Base-by-base conservation (phyloP, 2,888 invertebrate species). In the Ommatoiulus sabulosus region DNA sequence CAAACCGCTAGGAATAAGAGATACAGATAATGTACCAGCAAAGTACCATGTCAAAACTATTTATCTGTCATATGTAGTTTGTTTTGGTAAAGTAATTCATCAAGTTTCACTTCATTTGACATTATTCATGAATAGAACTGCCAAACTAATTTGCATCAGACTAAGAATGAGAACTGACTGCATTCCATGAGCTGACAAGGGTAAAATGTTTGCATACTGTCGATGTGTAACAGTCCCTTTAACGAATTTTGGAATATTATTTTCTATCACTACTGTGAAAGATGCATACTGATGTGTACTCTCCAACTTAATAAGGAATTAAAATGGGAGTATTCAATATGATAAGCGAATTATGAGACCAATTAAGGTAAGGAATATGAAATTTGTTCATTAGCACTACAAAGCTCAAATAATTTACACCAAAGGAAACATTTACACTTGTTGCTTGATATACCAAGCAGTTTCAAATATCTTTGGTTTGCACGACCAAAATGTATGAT, bases 381-480 rank as follows among this genome's bases (percentile, higher is more conserved):
- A 5, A 24, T 72, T 72, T 72, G 72, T 72, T 72, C 72, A 72
- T 24, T 72, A 72, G 72, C n/a, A n/a, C 20, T 72, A 72, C 24
- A 24, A 24, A 72, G 72, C 72, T 8, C 24, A 72, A 72, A 72
- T 72, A 24, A 72, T 72, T 24, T 72, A 72, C 72, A 72, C 7
- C 24, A 24, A 72, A 72, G 72, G 72, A 72, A 72, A 72, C 72
- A 72, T 72, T 20, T 24, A 24, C 72, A 72, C 20, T 72, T 24
- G 72, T 72, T 24, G 72, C 72, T 72, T 24, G n/a, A 72, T 24
- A 24, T 8, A 24, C 24, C 72, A 24, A 72, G 72, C 72, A 72
- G 72, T 24, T 72, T 72, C 24, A 72, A 72, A 72, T 72, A 24
- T 72, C 72, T 72, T 72, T 72, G 72, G 72, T 24, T 72, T 24